Percentiles rank a stretch among this genome's conserved stretches.
phyloP scores from a whole-genome alignment of 2,888 invertebrate genomes.

The Crioceris asparagi region DNA sequence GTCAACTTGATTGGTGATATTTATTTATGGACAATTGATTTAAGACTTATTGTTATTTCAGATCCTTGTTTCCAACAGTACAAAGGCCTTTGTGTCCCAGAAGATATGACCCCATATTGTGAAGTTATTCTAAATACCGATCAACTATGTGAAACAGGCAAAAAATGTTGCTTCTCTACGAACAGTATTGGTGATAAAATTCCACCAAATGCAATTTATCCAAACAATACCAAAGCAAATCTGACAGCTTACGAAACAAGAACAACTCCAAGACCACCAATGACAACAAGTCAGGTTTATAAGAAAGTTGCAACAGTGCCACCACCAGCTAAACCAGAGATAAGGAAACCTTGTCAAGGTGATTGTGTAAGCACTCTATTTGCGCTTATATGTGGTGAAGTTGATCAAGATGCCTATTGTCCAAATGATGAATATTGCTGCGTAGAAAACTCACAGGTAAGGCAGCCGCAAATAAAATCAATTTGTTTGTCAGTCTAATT shows the following conservation, averaged over 20 bases:
- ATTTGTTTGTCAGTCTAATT: too few species aligned
- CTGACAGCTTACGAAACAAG: conserved; percentile 34
- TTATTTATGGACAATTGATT: too few species aligned
- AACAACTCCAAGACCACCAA: conserved; percentile 33
- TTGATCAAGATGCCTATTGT: conserved; percentile 69
- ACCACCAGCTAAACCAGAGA: conserved; percentile 36
- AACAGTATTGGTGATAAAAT: conserved; percentile 60
- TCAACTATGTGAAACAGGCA: conserved; percentile 61
- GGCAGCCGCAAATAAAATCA: too few species aligned
- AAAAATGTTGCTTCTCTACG: conserved; percentile 72
- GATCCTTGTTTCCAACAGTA: conserved; percentile 39
- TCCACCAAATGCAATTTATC: conserved; percentile 57
- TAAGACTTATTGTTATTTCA: too few species aligned
- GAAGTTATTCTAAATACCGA: conserved; percentile 69
- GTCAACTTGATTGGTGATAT: too few species aligned
- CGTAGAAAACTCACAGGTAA: conserved; percentile 44
- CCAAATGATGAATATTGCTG: conserved; percentile 72
- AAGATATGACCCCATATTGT: conserved; percentile 73
- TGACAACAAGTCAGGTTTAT: conserved; percentile 31
- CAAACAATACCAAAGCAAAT: conserved; percentile 47
- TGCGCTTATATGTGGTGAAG: conserved; percentile 75
- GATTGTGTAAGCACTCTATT: conserved; percentile 77
- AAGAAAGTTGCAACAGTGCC: conserved; percentile 28
- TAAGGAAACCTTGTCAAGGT: conserved; percentile 60
- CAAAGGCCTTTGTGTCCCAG: conserved; percentile 69